Evolutionary conservation across 2,888 invertebrate genomes (phyloP).

Genomic region (Thymelicus sylvestris): DNA sequence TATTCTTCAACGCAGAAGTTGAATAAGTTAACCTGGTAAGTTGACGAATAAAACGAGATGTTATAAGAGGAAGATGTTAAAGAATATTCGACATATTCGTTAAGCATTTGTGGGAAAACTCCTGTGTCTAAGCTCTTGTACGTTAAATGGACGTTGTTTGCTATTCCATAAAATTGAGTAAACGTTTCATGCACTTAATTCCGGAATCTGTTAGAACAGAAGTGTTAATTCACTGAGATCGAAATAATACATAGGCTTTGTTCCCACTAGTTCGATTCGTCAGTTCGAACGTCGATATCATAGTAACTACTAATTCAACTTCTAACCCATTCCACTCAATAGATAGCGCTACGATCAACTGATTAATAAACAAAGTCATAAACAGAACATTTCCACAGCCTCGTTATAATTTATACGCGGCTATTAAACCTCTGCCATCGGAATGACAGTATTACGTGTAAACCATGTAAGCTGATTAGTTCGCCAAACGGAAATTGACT

Average conservation of each 20-base stretch:
- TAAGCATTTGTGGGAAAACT: background rate
- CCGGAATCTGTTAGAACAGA: no score
- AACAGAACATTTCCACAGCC: no score
- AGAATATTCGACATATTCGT: background rate
- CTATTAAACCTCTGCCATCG: no score
- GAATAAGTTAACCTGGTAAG: background rate
- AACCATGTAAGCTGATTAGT: conserved; percentile 2
- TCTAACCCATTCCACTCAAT: no score
- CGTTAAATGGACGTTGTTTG: background rate
- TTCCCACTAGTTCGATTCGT: no score
- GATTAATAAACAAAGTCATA: no score
- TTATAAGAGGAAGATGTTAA: background rate
- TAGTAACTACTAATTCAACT: no score
- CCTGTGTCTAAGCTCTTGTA: background rate
- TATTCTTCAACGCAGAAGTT: background rate
- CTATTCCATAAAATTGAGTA: background rate
- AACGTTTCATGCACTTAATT: background rate
- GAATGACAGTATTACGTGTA: background rate
- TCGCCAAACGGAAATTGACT: conserved; percentile 19
- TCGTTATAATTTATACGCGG: no score
- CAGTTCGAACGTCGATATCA: no score
- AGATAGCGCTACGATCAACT: no score
- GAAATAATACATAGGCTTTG: no score
- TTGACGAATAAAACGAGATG: background rate
- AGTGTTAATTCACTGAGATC: no score